These are phyloP conservation scores for Paedocypris sp. DNA, from an alignment of 2,113 vertebrate genomes.

Conservation along the genomic window DNA sequence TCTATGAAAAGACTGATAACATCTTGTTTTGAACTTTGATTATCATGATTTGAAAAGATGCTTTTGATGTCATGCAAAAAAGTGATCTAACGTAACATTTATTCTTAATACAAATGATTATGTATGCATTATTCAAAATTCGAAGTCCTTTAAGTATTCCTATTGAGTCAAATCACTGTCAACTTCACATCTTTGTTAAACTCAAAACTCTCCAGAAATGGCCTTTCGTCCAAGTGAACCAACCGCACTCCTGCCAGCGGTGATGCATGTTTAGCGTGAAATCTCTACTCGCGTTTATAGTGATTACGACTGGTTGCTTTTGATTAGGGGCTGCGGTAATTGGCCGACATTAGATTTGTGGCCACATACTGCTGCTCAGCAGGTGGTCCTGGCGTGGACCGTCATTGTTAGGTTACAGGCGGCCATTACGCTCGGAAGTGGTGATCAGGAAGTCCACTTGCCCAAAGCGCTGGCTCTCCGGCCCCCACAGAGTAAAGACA, in stretches of 20 bases:
- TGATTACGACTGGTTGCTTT: conserved; percentile 19
- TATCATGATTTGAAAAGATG: too few relatives aligned
- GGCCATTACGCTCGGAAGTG: conserved; percentile 22
- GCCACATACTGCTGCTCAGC: conserved; percentile 4
- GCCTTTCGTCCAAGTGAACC: not conserved
- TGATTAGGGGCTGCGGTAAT: conserved; percentile 21
- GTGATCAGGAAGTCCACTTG: conserved; percentile 7
- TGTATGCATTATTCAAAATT: too few relatives aligned
- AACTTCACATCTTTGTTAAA: not conserved
- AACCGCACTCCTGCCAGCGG: not conserved
- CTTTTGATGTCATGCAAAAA: too few relatives aligned
- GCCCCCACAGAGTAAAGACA: conserved; percentile 12
- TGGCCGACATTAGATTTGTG: conserved; percentile 33
- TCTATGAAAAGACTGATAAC: too few relatives aligned
- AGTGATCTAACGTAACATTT: too few relatives aligned
- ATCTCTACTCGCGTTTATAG: not conserved
- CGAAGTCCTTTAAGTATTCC: too few relatives aligned
- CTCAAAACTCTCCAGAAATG: not conserved
- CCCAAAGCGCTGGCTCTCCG: not conserved
- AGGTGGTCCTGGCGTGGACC: conserved; percentile 28
- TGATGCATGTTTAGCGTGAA: not conserved
- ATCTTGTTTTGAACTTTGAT: too few relatives aligned
- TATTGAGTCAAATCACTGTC: too few relatives aligned
- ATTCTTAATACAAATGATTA: too few relatives aligned
- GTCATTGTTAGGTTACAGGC: conserved; percentile 10